Percentiles rank a stretch among this genome's conserved stretches.
Evolutionary conservation across 2,888 invertebrate species (phyloP).

Genomic region (Perdita meconis): DNA sequence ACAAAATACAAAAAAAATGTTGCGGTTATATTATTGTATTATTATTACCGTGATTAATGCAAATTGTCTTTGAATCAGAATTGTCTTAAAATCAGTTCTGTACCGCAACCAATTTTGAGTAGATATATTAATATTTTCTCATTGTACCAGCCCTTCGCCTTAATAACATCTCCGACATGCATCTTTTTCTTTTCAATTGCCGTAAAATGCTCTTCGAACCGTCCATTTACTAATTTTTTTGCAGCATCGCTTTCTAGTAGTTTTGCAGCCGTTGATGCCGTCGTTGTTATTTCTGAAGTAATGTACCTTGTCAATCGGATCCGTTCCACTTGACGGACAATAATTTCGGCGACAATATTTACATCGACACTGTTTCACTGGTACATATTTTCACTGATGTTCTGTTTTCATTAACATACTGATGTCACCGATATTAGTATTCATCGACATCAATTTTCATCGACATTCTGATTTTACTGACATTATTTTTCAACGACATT

Average conservation of each 20-base stretch:
- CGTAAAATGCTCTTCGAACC: slow-evolving; percentile 39
- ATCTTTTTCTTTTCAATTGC: slow-evolving; percentile 48
- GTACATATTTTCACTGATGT: no score
- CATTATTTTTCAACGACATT: no score
- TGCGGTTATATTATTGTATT: no score
- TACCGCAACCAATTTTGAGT: not conserved
- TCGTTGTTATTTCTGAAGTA: slow-evolving; percentile 30
- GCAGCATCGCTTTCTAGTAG: slow-evolving; percentile 35
- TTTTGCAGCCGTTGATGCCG: slow-evolving; percentile 34
- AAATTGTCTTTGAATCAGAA: not conserved
- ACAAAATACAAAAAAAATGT: no score
- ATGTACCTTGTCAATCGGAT: slow-evolving; percentile 36
- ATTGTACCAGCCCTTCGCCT: slow-evolving; percentile 14
- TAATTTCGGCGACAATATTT: no score
- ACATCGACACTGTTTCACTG: no score
- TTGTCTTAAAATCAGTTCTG: slow-evolving; percentile 1
- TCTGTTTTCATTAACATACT: no score
- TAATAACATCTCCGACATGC: not conserved
- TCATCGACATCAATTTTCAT: no score
- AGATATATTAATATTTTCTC: slow-evolving; percentile 12
- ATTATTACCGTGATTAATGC: not conserved
- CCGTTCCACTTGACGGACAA: no score
- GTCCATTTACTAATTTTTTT: slow-evolving; percentile 41
- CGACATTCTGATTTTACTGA: no score
- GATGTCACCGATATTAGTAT: no score